phyloP scores from a whole-genome alignment of 2,888 invertebrate genomes.

The Meta bourneti region DNA sequence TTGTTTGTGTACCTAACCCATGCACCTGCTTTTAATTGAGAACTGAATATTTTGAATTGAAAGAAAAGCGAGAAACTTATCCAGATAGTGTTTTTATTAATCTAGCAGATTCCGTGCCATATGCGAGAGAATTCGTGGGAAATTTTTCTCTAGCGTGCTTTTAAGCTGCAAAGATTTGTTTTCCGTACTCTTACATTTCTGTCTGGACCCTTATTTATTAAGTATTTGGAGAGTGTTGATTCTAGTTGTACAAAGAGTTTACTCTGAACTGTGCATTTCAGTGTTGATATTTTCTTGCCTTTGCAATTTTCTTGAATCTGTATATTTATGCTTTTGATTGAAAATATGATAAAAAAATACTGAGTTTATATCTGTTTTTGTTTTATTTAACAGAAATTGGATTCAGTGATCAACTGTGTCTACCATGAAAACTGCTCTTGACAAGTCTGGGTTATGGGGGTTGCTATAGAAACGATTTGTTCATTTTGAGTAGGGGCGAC shows the following conservation, averaged over 20 bases:
- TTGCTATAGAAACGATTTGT: too few species aligned
- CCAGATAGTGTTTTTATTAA: neutral
- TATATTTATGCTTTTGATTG: constrained; percentile 59
- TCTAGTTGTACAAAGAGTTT: constrained; percentile 8
- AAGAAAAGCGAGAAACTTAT: neutral
- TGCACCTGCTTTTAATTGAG: neutral
- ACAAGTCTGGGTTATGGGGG: too few species aligned
- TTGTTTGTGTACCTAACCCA: neutral
- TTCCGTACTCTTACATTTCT: neutral
- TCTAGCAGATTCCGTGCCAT: neutral
- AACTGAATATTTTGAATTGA: neutral
- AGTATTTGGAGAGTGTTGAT: neutral
- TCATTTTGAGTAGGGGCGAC: too few species aligned
- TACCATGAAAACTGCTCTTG: too few species aligned
- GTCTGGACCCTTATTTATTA: constrained; percentile 35
- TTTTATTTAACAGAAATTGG: too few species aligned
- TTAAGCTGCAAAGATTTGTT: neutral
- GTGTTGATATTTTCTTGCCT: constrained; percentile 55
- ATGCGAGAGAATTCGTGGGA: neutral
- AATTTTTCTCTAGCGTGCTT: neutral
- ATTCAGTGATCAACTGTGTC: too few species aligned
- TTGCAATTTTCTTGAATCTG: constrained; percentile 56
- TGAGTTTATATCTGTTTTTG: too few species aligned
- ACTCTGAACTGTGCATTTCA: constrained; percentile 29
- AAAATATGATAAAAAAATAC: constrained; percentile 30